Evolutionary conservation across 1,140 invertebrate genomes (phyloP), one percentile per base, ranked within the genome.

Genomic region (Euura saliciscinereae): DNA sequence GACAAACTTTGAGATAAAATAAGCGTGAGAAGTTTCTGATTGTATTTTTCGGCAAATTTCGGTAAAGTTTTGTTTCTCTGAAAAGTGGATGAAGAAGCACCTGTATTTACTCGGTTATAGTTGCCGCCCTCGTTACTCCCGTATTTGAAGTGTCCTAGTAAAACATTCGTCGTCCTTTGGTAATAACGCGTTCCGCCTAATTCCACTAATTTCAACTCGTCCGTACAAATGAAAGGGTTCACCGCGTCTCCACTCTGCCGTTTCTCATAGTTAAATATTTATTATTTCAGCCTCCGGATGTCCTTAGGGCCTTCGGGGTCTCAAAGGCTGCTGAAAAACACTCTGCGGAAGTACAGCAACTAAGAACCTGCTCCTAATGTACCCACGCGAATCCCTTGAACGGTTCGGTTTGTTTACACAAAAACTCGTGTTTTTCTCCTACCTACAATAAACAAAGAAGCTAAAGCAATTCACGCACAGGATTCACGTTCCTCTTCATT

Each of bases 171-270:
- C 8, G 64, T 5, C 74, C 74, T 76, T 75, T 74, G 74, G 71
- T 71, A 72, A 68, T 79, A 77, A 75, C 75, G 78, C 77, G 3
- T 74, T 72, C 71, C 68, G 70, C 71, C 75, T 71, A 72, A 73
- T 73, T 79, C 78, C 78, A 83, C 85, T 87, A 86, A 86, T 87
- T 87, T 86, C 79, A 44, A 70, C 84, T 80, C 84, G 83, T 86
- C 81, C 82, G 79, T 83, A 85, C 86, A 85, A 87, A 87, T 87
- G 83, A 85, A 86, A 85, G 83, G 85, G 81, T 85, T 85, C 79
- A 77, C 75, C 78, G 83, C 80, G 78, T 82, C 77, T 81, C 71
- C 81, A 79, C 70, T 76, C 71, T 75, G 65, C 78, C 78, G 76
- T 84, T 75, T 72, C 74, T 73, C 76, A 72, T 80, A 76, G 76